phyloP scores from a whole-genome alignment of 1,140 invertebrate species.

The Zaprionus taronus region DNA sequence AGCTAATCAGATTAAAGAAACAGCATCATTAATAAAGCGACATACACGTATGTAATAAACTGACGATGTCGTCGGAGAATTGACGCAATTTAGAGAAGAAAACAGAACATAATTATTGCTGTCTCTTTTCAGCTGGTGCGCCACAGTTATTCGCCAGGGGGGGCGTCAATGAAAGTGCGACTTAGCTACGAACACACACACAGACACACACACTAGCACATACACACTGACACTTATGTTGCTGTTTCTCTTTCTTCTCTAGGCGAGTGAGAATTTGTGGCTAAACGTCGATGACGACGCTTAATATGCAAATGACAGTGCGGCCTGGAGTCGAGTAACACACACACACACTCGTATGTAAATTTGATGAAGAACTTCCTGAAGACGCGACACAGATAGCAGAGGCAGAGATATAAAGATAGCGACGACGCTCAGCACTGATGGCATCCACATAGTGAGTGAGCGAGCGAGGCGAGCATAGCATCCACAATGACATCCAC shows the following conservation, averaged over 20 bases:
- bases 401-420: conserved; percentile 44
- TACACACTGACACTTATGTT: neutral
- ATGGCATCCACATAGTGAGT: conserved; percentile 43
- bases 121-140: conserved; percentile 13
- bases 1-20: conserved; percentile 62
- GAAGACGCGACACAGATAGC: conserved; percentile 39
- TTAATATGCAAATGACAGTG: conserved; percentile 59
- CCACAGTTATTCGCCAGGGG: neutral
- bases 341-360: conserved; percentile 44
- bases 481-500: conserved; percentile 40
- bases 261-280: conserved; percentile 23
- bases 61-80: conserved; percentile 49
- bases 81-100: conserved; percentile 54
- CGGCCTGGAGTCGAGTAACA: conserved; percentile 26
- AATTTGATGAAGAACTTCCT: conserved; percentile 77
- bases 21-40: conserved; percentile 68
- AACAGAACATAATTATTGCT: neutral
- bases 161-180: conserved; percentile 69
- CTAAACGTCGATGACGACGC: conserved; percentile 46
- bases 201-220: neutral
- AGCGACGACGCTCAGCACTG: conserved; percentile 36
- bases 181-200: conserved; percentile 40
- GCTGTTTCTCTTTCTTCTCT: conserved; percentile 19
- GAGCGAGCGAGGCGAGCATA: conserved; percentile 5
- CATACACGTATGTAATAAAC: conserved; percentile 63